These are phyloP conservation scores for Rousettus leschenaultii DNA, from an alignment of 2,113 vertebrate species.

Conservation along the genomic window DNA sequence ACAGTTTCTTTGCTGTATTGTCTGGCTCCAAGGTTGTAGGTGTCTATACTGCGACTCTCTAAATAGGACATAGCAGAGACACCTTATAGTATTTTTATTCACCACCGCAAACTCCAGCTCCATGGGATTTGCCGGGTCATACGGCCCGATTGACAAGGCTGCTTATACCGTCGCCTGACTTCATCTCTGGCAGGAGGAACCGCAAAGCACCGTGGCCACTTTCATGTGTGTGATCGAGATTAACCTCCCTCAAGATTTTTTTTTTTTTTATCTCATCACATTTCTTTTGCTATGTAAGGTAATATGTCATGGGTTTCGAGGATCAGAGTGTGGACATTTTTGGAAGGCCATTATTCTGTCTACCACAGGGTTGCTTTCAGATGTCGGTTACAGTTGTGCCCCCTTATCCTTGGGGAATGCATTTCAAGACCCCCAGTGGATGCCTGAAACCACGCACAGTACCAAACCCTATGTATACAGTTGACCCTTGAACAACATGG, in stretches of 20 bases:
- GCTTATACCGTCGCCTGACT: background rate
- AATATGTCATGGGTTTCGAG: background rate
- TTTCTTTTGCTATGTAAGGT: background rate
- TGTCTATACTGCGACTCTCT: background rate
- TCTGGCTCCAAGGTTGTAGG: background rate
- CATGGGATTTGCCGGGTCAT: background rate
- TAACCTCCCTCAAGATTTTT: background rate
- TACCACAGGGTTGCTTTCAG: background rate
- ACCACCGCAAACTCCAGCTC: background rate
- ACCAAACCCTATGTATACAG: background rate
- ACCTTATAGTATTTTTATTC: background rate
- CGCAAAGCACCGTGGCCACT: background rate
- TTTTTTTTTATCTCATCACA: background rate
- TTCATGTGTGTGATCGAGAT: background rate
- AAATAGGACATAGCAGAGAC: background rate
- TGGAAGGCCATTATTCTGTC: background rate
- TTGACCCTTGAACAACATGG: background rate
- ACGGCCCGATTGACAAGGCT: no score
- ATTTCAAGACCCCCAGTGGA: background rate
- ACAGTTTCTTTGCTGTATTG: background rate
- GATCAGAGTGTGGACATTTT: background rate
- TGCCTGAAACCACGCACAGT: background rate
- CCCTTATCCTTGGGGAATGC: background rate
- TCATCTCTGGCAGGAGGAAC: background rate
- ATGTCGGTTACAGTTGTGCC: background rate